phyloP scores from a whole-genome alignment of 1,140 invertebrate species.

The Drosophila repleta region DNA sequence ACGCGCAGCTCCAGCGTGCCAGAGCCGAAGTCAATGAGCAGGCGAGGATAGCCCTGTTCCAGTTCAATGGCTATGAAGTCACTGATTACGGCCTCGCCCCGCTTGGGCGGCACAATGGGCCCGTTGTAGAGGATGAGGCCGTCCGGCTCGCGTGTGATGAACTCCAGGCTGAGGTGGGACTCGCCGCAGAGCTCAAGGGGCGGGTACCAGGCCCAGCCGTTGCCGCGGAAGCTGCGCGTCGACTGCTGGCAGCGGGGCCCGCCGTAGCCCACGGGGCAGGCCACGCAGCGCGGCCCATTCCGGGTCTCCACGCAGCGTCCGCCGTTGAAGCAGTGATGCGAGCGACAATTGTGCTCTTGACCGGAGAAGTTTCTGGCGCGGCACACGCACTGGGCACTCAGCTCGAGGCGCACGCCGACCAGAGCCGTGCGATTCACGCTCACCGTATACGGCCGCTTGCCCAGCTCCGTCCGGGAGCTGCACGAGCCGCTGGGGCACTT shows the following conservation, averaged over 20 bases:
- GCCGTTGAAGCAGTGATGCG: slow-evolving; percentile 88
- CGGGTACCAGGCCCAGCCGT: slow-evolving; percentile 89
- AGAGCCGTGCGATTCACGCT: slow-evolving; percentile 90
- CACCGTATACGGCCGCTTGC: slow-evolving; percentile 87
- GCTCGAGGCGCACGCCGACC: slow-evolving; percentile 87
- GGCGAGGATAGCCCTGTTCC: slow-evolving; percentile 86
- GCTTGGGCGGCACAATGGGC: slow-evolving; percentile 86
- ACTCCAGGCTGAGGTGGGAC: slow-evolving; percentile 89
- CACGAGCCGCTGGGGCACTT: slow-evolving; percentile 87
- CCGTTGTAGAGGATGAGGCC: slow-evolving; percentile 90
- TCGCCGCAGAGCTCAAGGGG: slow-evolving; percentile 88
- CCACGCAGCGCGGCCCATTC: slow-evolving; percentile 86
- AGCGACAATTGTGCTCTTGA: slow-evolving; percentile 86
- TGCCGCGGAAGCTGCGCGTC: slow-evolving; percentile 87
- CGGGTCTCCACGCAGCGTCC: slow-evolving; percentile 87
- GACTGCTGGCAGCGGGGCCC: slow-evolving; percentile 89
- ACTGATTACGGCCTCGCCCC: slow-evolving; percentile 84
- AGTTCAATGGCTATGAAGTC: slow-evolving; percentile 89
- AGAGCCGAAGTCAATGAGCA: slow-evolving; percentile 89
- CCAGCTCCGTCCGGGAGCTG: slow-evolving; percentile 87
- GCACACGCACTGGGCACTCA: slow-evolving; percentile 86
- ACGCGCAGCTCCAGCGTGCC: slow-evolving; percentile 87
- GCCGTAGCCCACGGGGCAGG: slow-evolving; percentile 87
- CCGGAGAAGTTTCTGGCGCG: slow-evolving; percentile 85
- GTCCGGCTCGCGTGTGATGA: slow-evolving; percentile 87